phyloP scores from a whole-genome alignment of 92 coral and sea anemone species.

The Epizoanthus illoricatus region DNA sequence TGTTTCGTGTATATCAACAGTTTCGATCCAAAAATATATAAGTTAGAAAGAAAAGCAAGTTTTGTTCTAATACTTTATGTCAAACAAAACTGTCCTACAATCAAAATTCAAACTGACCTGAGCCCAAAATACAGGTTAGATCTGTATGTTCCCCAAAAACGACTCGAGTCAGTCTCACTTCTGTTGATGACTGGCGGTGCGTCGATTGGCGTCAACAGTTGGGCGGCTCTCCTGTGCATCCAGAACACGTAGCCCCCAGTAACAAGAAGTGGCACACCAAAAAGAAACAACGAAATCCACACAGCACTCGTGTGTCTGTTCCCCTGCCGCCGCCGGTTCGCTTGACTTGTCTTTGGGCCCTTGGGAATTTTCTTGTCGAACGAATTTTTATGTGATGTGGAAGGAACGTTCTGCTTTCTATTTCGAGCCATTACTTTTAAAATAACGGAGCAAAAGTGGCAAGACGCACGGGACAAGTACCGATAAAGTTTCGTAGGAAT shows the following conservation, averaged over 20 bases:
- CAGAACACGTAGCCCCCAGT: conserved; percentile 67
- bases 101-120: conserved; percentile 43
- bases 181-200: conserved; percentile 77
- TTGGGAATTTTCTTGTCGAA: not conserved
- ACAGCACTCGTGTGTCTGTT: not conserved
- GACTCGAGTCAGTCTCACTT: conserved; percentile 67
- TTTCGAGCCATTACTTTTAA: conserved; percentile 5
- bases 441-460: not conserved
- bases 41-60: too few species aligned
- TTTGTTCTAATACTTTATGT: too few species aligned
- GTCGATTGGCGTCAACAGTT: conserved; percentile 79
- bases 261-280: conserved; percentile 34
- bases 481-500: not conserved
- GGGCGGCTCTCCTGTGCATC: conserved; percentile 61
- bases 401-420: conserved; percentile 15
- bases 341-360: conserved; percentile 26
- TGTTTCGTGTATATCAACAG: too few species aligned
- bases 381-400: not conserved
- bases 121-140: conserved; percentile 94
- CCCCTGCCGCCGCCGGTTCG: not conserved
- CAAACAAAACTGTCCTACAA: too few species aligned
- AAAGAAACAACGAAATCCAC: conserved; percentile 11
- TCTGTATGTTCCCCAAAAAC: conserved; percentile 96
- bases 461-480: not conserved
- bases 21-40: too few species aligned